These are phyloP conservation scores for Prolemur simus DNA, from an alignment of 2,113 vertebrate genomes.

Conservation along the genomic window DNA sequence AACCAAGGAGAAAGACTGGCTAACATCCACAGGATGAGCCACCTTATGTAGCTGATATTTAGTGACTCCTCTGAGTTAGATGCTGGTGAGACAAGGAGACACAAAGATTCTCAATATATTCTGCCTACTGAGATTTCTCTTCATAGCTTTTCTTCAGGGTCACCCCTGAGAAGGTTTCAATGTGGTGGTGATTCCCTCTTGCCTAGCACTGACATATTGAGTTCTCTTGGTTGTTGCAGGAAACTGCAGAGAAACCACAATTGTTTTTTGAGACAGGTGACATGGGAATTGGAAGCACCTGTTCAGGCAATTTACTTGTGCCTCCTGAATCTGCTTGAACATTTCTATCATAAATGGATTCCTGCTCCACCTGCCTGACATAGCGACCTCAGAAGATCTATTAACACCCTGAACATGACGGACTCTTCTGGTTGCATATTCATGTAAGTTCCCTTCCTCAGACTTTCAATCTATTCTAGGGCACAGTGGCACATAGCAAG, in stretches of 20 bases:
- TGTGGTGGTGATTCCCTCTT: neutral
- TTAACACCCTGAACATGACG: neutral
- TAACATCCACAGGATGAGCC: neutral
- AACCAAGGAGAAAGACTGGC: neutral
- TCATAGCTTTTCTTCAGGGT: neutral
- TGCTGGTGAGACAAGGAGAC: neutral
- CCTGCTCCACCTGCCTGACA: neutral
- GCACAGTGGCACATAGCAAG: neutral
- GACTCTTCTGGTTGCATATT: neutral
- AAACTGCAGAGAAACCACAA: neutral
- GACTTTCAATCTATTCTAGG: neutral
- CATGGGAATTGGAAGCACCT: neutral
- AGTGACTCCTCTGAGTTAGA: neutral
- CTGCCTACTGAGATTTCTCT: neutral
- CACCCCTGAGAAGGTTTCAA: neutral
- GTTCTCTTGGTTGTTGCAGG: neutral
- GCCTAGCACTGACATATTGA: neutral
- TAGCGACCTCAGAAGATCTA: neutral
- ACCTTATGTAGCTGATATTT: neutral
- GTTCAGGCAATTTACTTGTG: neutral
- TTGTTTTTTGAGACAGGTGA: neutral
- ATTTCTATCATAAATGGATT: neutral
- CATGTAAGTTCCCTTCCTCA: neutral
- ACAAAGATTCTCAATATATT: neutral
- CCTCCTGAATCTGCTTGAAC: neutral